Evolutionary conservation across 2,888 invertebrate species (phyloP).

Genomic region (Invenusta paracnida): DNA sequence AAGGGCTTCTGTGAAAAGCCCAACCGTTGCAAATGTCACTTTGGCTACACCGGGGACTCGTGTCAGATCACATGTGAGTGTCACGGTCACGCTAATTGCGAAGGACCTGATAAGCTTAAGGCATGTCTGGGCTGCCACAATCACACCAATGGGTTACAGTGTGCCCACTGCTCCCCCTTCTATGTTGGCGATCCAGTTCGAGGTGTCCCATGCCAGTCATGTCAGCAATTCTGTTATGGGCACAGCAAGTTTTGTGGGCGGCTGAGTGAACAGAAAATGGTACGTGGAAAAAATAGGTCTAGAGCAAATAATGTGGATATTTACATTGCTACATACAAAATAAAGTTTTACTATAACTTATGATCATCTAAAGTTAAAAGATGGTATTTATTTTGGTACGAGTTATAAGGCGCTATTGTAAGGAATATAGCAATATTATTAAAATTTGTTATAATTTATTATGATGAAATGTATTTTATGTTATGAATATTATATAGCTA

Average conservation of each 20-base stretch:
- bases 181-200: constrained; percentile 83
- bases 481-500: too few species aligned
- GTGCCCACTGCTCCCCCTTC: constrained; percentile 80
- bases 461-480: too few species aligned
- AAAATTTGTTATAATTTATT: too few species aligned
- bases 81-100: constrained; percentile 86
- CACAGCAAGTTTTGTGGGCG: constrained; percentile 65
- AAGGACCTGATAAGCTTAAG: constrained; percentile 76
- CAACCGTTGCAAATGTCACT: constrained; percentile 72
- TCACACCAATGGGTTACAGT: constrained; percentile 82
- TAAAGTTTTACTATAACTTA: too few species aligned
- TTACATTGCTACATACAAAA: too few species aligned
- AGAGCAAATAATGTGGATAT: too few species aligned
- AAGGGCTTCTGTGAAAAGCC: constrained; percentile 59
- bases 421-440: too few species aligned
- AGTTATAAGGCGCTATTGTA: too few species aligned
- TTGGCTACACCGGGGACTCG: constrained; percentile 87
- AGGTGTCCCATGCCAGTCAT: constrained; percentile 78
- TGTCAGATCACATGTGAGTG: constrained; percentile 89
- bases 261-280: too few species aligned
- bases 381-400: too few species aligned
- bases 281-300: too few species aligned
- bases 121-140: constrained; percentile 79
- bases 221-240: constrained; percentile 80
- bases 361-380: too few species aligned